A percentile compares a stretch with the other conserved stretches of the same genome.
Evolutionary conservation across 30 jellyfish, hydroid and myxozoan genomes (phyloP).

Genomic region (Nemopilema nomurai): DNA sequence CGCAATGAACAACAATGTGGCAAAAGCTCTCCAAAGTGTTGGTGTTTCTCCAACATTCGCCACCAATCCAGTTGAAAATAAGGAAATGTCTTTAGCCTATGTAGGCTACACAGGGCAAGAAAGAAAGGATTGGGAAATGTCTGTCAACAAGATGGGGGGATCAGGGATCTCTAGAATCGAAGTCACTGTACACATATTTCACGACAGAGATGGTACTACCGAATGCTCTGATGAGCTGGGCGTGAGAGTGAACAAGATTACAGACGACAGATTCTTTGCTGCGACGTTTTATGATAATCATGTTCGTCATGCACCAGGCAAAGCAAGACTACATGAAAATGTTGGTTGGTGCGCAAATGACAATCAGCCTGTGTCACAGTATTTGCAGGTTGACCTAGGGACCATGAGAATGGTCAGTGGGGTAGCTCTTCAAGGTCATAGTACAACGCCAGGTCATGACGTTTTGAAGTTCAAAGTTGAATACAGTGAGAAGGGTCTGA

Average conservation of each 20-base stretch:
- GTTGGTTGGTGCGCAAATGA: slow-evolving; percentile 28
- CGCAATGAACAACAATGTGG: background rate
- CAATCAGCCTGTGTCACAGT: background rate
- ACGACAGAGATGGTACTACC: slow-evolving; percentile 9
- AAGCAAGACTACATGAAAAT: slow-evolving; percentile 22
- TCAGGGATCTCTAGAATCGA: slow-evolving; percentile 11
- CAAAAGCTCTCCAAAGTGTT: slow-evolving; percentile 8
- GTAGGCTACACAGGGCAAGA: slow-evolving; percentile 3
- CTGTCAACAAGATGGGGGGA: slow-evolving; percentile 18
- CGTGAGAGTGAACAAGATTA: slow-evolving; percentile 1
- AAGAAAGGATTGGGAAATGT: slow-evolving; percentile 15
- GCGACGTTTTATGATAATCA: background rate
- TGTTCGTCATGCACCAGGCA: background rate
- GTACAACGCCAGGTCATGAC: background rate
- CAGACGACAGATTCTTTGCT: slow-evolving; percentile 16
- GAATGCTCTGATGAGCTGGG: slow-evolving; percentile 49
- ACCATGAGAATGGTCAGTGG: slow-evolving; percentile 18
- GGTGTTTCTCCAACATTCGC: slow-evolving; percentile 38
- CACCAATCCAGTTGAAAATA: background rate
- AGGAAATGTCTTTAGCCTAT: slow-evolving; percentile 4
- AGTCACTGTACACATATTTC: background rate
- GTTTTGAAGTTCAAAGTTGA: background rate
- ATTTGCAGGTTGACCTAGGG: slow-evolving; percentile 43
- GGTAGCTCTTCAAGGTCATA: slow-evolving; percentile 2
- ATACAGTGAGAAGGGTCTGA: slow-evolving; percentile 14